Evolutionary conservation across 1,140 invertebrate species (phyloP).

Genomic region (Ips typographus): DNA sequence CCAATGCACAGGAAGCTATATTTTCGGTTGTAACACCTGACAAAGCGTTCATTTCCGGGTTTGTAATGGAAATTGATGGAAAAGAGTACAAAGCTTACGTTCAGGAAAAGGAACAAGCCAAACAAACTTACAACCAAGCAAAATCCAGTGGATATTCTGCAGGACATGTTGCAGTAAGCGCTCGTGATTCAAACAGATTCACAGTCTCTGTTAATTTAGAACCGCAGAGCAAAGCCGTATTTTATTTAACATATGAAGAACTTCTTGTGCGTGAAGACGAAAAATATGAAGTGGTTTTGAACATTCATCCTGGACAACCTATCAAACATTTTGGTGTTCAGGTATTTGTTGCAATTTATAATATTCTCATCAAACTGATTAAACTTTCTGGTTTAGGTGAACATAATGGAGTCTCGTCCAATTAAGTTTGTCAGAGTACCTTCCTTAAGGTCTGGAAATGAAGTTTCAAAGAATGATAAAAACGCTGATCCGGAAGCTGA

Average conservation of each 20-base stretch:
- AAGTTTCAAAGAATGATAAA: constrained; percentile 39
- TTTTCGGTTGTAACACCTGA: constrained; percentile 65
- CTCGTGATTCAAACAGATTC: constrained; percentile 66
- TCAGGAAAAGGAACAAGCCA: constrained; percentile 65
- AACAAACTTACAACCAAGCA: constrained; percentile 63
- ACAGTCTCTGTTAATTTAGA: constrained; percentile 64
- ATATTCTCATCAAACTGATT: too few relatives aligned
- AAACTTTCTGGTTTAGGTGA: constrained; percentile 47
- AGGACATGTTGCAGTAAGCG: constrained; percentile 60
- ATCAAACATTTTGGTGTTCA: constrained; percentile 59
- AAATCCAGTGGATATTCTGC: constrained; percentile 61
- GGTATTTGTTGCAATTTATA: constrained; percentile 14
- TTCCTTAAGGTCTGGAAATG: constrained; percentile 59
- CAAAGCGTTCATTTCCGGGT: constrained; percentile 65
- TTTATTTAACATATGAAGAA: constrained; percentile 69
- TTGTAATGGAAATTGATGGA: constrained; percentile 62
- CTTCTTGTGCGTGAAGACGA: constrained; percentile 59
- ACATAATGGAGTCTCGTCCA: constrained; percentile 60
- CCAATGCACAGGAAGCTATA: constrained; percentile 58
- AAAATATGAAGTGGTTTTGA: constrained; percentile 63
- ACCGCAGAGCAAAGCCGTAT: constrained; percentile 58
- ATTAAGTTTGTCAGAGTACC: constrained; percentile 60
- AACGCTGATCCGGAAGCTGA: constrained; percentile 43
- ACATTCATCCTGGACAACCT: constrained; percentile 59
- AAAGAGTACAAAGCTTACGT: constrained; percentile 59